Base-by-base conservation (phyloP, 2,888 invertebrate species). In the Melikaiella ostensackeni region DNA sequence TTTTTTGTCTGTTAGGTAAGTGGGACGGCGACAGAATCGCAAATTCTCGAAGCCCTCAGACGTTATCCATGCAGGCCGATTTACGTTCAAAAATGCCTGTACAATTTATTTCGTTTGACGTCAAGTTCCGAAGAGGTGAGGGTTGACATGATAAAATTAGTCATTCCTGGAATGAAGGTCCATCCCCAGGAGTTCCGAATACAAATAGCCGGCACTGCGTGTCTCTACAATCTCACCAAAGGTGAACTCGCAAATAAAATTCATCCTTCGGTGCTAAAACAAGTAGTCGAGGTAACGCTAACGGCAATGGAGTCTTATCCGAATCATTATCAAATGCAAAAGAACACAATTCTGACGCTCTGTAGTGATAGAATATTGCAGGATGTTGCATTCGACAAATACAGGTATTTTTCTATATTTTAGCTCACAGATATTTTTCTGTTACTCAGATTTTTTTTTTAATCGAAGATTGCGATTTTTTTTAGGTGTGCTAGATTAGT, bases 291-390 rank as follows among this genome's bases (percentile, higher is more conserved):
- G 81, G 89, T 94, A 30, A 95, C 95, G 2, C 90, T 96, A 76
- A 92, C 92, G 64, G 95, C 95, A 7, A 96, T 96, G 95, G 94
- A 94, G 86, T 93, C 92, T 75, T 95, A 94, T 88, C 94, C 95
- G 0, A 93, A 93, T 81, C 94, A 95, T 86, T 94, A 93, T 86
- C 95, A 95, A 90, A 91, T 96, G 62, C 95, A 96, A 88, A 96
- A 95, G 87, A 96, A 96, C 88, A 94, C 95, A 1, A 90, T 96
- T 81, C 91, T 96, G 73, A 96, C 95, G 2, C 91, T 96, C 70
- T 96, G 96, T 91, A 95, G 95, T 89, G 96, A 96, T 89, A 92
- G 95, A 83, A 95, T 96, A 80, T 92, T 96, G n/a, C 95, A 95
- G 86, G 95, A 95, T 83, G 95, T 95, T 84, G 91, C 92, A 62